Conservation (phyloP, 1,140 invertebrate species). For the Danaus plexippus region DNA sequence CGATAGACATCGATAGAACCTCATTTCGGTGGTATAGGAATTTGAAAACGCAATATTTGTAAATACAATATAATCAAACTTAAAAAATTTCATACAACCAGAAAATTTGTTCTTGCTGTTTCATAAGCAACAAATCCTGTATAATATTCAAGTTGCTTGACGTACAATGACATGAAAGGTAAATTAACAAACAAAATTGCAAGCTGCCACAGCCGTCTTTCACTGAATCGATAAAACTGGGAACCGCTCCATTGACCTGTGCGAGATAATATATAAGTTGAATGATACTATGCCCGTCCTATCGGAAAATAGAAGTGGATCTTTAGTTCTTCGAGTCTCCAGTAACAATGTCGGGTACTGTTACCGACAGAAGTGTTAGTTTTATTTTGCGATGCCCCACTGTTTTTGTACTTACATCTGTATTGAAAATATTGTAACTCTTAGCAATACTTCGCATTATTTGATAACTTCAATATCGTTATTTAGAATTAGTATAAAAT, state of each 20-base stretch:
- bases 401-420: conserved; percentile 15
- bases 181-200: conserved; percentile 2
- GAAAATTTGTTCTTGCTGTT: too few relatives aligned
- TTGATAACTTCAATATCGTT: conserved; percentile 1
- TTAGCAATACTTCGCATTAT: not conserved
- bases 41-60: too few relatives aligned
- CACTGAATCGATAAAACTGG: conserved; percentile 39
- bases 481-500: not conserved
- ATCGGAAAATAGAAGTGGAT: conserved; percentile 61
- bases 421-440: conserved; percentile 11
- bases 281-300: conserved; percentile 58
- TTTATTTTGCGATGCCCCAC: conserved; percentile 18
- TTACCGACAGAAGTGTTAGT: conserved; percentile 26
- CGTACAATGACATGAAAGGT: too few relatives aligned
- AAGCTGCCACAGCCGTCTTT: conserved; percentile 26
- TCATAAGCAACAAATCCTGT: too few relatives aligned
- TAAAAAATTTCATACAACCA: too few relatives aligned
- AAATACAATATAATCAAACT: too few relatives aligned
- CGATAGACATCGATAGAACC: too few relatives aligned
- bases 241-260: conserved; percentile 44
- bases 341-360: conserved; percentile 41
- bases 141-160: too few relatives aligned
- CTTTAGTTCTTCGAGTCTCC: conserved; percentile 53
- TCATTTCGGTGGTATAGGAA: too few relatives aligned
- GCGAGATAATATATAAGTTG: conserved; percentile 65